These are phyloP conservation scores for Druon quercuslanigerum DNA, from an alignment of 1,140 invertebrate genomes.

Conservation along the genomic window DNA sequence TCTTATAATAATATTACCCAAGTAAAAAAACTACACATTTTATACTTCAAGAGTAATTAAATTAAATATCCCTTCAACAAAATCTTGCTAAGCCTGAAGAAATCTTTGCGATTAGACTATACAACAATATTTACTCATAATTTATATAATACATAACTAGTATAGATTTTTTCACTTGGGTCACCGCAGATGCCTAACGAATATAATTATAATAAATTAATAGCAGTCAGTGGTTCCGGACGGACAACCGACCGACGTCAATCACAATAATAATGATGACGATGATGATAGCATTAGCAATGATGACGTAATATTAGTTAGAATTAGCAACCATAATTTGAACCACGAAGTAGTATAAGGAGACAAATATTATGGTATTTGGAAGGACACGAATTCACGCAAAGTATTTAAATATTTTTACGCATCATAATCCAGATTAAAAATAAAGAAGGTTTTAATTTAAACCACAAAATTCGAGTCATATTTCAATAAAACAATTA, in stretches of 20 bases:
- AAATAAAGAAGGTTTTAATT: too few species aligned
- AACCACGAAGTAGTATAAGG: constrained; percentile 28
- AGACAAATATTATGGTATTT: too few species aligned
- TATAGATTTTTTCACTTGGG: constrained; percentile 16
- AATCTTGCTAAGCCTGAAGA: background rate
- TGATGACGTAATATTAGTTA: constrained; percentile 58
- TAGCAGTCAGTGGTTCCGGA: constrained; percentile 35
- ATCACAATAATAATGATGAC: constrained; percentile 56
- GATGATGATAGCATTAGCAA: constrained; percentile 56
- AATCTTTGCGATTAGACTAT: background rate
- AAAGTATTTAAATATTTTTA: too few species aligned
- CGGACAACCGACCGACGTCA: constrained; percentile 52
- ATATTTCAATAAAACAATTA: too few species aligned
- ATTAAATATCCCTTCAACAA: too few species aligned
- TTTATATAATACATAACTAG: background rate
- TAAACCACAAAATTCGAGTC: too few species aligned
- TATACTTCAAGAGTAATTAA: too few species aligned
- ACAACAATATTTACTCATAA: too few species aligned
- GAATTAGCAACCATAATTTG: constrained; percentile 55
- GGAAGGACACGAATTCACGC: too few species aligned
- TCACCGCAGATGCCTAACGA: background rate
- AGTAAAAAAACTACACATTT: too few species aligned
- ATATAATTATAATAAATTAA: constrained; percentile 25
- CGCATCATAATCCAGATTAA: too few species aligned
- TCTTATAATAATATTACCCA: too few species aligned